These are phyloP conservation scores for Drosophila nannoptera DNA, from an alignment of 1,140 invertebrate genomes.

Conservation along the genomic window DNA sequence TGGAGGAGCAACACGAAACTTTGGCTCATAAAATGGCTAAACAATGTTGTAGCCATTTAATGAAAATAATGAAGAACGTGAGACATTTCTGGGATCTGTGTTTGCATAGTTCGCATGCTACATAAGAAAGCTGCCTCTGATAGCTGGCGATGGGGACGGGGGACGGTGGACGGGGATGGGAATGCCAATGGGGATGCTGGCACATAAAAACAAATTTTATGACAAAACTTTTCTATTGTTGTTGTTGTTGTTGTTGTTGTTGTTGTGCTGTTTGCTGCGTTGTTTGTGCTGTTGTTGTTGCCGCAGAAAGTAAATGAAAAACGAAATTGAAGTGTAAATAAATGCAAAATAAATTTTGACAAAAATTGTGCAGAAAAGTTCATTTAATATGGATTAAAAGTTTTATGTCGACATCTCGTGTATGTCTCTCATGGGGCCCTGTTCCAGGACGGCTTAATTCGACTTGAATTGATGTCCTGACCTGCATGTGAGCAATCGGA, in stretches of 20 bases:
- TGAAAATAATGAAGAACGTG: constrained; percentile 68
- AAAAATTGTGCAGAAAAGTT: constrained; percentile 66
- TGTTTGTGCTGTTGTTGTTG: constrained; percentile 47
- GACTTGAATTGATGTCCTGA: constrained; percentile 56
- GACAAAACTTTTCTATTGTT: constrained; percentile 63
- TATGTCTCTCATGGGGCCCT: constrained; percentile 4
- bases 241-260: constrained; percentile 29
- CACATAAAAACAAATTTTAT: constrained; percentile 71
- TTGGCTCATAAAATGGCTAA: constrained; percentile 57
- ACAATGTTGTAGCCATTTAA: constrained; percentile 60
- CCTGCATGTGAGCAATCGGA: constrained; percentile 22
- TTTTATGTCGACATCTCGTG: constrained; percentile 46
- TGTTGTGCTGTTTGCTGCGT: constrained; percentile 7
- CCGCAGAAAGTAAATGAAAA: constrained; percentile 35
- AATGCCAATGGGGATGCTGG: constrained; percentile 22
- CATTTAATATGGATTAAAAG: constrained; percentile 71
- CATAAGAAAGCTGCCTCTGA: constrained; percentile 20
- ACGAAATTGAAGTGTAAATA: constrained; percentile 65
- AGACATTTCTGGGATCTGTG: constrained; percentile 52
- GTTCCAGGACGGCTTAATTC: constrained; percentile 44
- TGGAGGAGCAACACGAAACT: constrained; percentile 45
- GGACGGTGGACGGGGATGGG: not conserved
- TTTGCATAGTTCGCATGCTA: constrained; percentile 44
- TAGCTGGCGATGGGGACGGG: not conserved
- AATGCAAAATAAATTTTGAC: constrained; percentile 69